Evolutionary conservation across 2,888 invertebrate species (phyloP).

Genomic region (Cylloceria caligata): DNA sequence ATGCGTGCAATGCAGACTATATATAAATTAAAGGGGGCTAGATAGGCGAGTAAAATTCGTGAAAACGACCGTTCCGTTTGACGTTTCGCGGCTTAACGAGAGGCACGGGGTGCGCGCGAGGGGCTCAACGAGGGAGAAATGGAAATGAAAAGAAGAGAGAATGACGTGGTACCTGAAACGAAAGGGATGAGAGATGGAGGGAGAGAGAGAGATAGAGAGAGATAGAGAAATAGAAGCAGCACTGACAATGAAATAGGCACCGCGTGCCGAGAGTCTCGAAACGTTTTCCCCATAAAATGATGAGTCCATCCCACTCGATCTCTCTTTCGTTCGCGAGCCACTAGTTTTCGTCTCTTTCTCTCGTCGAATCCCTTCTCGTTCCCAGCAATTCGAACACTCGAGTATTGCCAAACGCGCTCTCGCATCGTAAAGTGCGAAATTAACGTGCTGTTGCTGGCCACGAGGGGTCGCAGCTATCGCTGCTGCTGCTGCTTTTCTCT

Average conservation of each 20-base stretch:
- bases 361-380: slow-evolving; percentile 31
- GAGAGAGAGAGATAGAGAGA: slow-evolving; percentile 1
- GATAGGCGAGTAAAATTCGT: slow-evolving; percentile 47
- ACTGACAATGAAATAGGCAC: slow-evolving; percentile 44
- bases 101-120: slow-evolving; percentile 20
- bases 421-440: slow-evolving; percentile 74
- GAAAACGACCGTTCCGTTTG: slow-evolving; percentile 58
- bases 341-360: slow-evolving; percentile 7
- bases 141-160: slow-evolving; percentile 49
- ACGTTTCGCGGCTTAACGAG: slow-evolving; percentile 56
- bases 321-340: not conserved
- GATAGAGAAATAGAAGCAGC: slow-evolving; percentile 13
- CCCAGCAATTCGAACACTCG: slow-evolving; percentile 60
- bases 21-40: slow-evolving; percentile 10
- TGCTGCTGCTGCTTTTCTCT: slow-evolving; percentile 35
- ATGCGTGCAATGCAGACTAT: not conserved
- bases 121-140: slow-evolving; percentile 40
- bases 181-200: not conserved
- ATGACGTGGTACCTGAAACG: not conserved
- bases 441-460: slow-evolving; percentile 69
- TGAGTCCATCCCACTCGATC: slow-evolving; percentile 27
- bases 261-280: slow-evolving; percentile 36
- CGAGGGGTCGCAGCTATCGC: not conserved
- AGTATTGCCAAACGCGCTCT: slow-evolving; percentile 66
- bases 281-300: slow-evolving; percentile 64